phyloP scores from a whole-genome alignment of 2,113 vertebrate genomes.

The Chloroceryle aenea region DNA sequence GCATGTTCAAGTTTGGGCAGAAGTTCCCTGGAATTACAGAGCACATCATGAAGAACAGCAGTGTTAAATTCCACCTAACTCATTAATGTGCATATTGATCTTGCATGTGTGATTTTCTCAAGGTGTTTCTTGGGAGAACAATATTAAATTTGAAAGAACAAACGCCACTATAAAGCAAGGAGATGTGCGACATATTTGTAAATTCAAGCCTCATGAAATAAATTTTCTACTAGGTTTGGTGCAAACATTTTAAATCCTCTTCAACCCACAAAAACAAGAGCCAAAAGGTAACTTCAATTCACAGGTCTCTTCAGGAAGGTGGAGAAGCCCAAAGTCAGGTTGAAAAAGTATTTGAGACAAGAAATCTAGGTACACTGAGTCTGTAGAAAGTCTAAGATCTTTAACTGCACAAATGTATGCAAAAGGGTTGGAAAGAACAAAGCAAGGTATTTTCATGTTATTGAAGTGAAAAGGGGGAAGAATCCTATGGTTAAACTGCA shows the following conservation, averaged over 20 bases:
- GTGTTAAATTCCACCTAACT: not conserved
- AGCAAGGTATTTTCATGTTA: not conserved
- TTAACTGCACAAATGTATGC: not conserved
- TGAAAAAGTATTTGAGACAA: not conserved
- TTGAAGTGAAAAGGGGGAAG: not conserved
- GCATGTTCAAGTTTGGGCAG: not conserved
- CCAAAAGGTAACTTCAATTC: not conserved
- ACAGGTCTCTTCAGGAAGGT: not conserved
- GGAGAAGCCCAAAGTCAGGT: not conserved
- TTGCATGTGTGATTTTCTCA: not conserved
- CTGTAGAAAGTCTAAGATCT: not conserved
- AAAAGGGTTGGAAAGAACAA: not conserved
- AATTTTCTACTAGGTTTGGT: not conserved
- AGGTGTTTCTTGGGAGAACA: not conserved
- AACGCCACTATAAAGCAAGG: not conserved
- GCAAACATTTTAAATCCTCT: conserved; percentile 7
- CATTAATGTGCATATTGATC: not conserved
- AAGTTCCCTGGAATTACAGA: not conserved
- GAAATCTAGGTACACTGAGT: not conserved
- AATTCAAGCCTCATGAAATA: not conserved
- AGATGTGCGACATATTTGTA: not conserved
- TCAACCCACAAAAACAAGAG: not conserved
- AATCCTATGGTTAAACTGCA: not conserved
- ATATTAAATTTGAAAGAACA: conserved; percentile 13
- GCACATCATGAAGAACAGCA: not conserved